Conservation (phyloP, 2,888 invertebrate species). For the Troilus luridus region DNA sequence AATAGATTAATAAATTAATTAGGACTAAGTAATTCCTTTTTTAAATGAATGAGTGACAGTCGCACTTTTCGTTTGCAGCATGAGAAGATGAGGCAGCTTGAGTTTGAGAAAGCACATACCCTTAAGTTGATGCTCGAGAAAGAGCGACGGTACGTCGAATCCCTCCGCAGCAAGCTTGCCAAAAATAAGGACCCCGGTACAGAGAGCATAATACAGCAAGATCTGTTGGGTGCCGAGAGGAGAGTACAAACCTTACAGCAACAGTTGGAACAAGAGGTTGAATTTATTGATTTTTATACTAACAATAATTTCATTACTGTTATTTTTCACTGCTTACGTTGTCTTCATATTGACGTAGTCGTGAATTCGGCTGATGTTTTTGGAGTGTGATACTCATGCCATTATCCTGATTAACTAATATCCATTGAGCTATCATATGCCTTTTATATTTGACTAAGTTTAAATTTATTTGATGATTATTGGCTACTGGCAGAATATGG, state of each 20-base stretch:
- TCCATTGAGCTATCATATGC: background rate
- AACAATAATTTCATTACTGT: background rate
- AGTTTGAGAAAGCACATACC: constrained; percentile 86
- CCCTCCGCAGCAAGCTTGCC: constrained; percentile 78
- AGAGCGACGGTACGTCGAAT: constrained; percentile 86
- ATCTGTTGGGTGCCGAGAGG: constrained; percentile 75
- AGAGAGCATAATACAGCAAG: constrained; percentile 69
- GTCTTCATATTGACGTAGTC: background rate
- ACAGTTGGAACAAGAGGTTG: constrained; percentile 63
- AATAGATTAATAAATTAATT: background rate
- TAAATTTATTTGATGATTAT: background rate
- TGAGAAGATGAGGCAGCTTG: constrained; percentile 87
- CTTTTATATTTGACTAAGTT: background rate
- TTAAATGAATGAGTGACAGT: background rate
- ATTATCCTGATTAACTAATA: background rate
- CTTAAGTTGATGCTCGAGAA: constrained; percentile 91
- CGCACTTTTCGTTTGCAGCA: constrained; percentile 73
- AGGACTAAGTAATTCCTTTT: background rate
- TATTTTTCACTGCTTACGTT: background rate
- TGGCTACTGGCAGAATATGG: background rate
- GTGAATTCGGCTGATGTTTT: background rate
- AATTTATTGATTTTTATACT: constrained; percentile 2
- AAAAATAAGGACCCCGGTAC: constrained; percentile 67
- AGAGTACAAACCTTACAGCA: constrained; percentile 73
- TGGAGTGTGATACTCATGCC: background rate